Conservation (phyloP, 2,113 vertebrate species). For the Struthio camelus region DNA sequence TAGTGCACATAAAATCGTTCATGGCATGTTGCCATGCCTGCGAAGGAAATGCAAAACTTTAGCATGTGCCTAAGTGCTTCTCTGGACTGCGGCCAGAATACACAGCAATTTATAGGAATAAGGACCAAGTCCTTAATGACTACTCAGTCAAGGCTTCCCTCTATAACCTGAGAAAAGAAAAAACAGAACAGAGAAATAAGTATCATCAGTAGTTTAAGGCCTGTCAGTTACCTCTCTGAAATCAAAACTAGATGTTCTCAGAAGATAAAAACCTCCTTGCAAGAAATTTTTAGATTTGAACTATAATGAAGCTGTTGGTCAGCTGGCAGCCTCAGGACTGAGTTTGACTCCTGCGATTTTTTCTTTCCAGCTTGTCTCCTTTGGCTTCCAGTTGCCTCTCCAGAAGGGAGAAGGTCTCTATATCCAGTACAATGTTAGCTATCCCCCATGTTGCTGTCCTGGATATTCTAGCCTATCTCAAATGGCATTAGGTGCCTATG, state of each 20-base stretch:
- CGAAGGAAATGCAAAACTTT: background rate
- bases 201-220: background rate
- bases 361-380: background rate
- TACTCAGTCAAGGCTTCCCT: background rate
- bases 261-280: background rate
- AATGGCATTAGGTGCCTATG: background rate
- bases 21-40: background rate
- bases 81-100: background rate
- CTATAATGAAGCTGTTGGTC: background rate
- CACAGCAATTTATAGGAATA: background rate
- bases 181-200: background rate
- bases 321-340: background rate
- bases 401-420: background rate
- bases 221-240: background rate
- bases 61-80: background rate
- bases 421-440: background rate
- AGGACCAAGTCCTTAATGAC: background rate
- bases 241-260: background rate
- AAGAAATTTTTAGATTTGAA: background rate
- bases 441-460: background rate
- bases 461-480: background rate
- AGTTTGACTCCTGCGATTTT: rapidly evolving
- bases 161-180: background rate
- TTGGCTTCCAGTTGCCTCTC: no score
- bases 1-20: background rate